Evolutionary conservation across 1,140 invertebrate species (phyloP).

Genomic region (Ips nitidus): DNA sequence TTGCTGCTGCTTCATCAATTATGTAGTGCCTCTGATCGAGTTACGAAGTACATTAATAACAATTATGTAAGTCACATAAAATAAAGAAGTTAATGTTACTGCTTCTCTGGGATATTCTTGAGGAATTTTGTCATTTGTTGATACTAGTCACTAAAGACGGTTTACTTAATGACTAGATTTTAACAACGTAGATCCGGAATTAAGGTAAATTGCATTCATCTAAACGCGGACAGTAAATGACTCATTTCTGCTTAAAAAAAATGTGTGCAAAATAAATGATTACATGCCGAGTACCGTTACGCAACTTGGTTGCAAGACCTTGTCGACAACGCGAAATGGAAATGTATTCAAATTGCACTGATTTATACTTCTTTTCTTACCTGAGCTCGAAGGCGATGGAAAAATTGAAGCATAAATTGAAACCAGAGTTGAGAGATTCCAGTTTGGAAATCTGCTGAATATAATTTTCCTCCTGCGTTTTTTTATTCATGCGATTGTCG

Average conservation of each 20-base stretch:
- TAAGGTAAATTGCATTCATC: constrained; percentile 1
- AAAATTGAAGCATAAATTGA: too few relatives aligned
- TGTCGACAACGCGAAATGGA: constrained; percentile 11
- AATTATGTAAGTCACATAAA: neutral
- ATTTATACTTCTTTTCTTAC: neutral
- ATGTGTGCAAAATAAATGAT: constrained; percentile 8
- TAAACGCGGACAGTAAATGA: neutral
- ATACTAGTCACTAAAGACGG: neutral
- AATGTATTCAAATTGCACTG: constrained; percentile 1
- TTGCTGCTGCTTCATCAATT: too few relatives aligned
- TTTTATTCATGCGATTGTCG: too few relatives aligned
- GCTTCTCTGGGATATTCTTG: neutral
- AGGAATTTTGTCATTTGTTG: neutral
- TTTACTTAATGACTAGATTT: neutral
- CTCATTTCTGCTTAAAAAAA: constrained; percentile 11
- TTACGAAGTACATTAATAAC: constrained; percentile 1
- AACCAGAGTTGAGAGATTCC: too few relatives aligned
- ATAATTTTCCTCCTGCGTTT: too few relatives aligned
- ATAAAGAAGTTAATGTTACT: neutral
- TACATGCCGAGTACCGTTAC: constrained; percentile 11
- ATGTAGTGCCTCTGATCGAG: neutral
- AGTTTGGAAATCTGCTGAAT: too few relatives aligned
- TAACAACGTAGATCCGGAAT: constrained; percentile 9
- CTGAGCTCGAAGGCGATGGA: too few relatives aligned
- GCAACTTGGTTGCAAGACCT: constrained; percentile 12